Evolutionary conservation across 2,888 invertebrate genomes (phyloP).

Genomic region (Magallana nippona): DNA sequence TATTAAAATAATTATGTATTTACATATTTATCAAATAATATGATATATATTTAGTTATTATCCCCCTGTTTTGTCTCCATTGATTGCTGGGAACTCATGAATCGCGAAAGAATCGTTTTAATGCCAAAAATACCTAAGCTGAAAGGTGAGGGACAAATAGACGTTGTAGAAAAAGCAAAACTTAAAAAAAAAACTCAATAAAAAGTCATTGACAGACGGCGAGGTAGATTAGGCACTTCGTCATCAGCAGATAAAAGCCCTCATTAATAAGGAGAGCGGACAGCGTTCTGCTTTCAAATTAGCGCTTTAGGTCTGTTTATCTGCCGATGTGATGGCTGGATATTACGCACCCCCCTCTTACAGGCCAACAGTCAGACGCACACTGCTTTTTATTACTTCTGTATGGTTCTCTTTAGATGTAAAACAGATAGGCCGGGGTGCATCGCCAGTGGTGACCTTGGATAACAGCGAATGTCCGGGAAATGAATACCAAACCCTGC

Average conservation of each 20-base stretch:
- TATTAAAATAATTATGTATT: too few relatives aligned
- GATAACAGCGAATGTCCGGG: background rate
- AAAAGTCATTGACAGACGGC: background rate
- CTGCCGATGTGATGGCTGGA: background rate
- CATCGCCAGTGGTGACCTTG: slow-evolving; percentile 8
- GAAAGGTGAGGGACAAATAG: too few relatives aligned
- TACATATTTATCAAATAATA: too few relatives aligned
- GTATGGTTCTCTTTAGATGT: background rate
- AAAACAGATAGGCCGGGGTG: slow-evolving; percentile 7
- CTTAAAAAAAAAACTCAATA: too few relatives aligned
- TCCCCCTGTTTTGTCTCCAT: too few relatives aligned
- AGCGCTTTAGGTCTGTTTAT: slow-evolving; percentile 10
- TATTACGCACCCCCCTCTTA: background rate
- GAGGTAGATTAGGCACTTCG: background rate
- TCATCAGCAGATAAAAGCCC: background rate
- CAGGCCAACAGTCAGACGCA: background rate
- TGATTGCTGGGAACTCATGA: too few relatives aligned
- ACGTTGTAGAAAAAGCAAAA: too few relatives aligned
- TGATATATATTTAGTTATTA: too few relatives aligned
- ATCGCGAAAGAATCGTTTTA: too few relatives aligned
- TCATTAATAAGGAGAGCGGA: slow-evolving; percentile 15
- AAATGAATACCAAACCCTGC: background rate
- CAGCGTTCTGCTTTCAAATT: slow-evolving; percentile 7
- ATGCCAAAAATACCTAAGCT: too few relatives aligned
- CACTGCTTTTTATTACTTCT: slow-evolving; percentile 4